Evolutionary conservation across 2,888 invertebrate genomes (phyloP), one percentile per base, ranked within the genome.

Genomic region (Oligia fasciuncula): DNA sequence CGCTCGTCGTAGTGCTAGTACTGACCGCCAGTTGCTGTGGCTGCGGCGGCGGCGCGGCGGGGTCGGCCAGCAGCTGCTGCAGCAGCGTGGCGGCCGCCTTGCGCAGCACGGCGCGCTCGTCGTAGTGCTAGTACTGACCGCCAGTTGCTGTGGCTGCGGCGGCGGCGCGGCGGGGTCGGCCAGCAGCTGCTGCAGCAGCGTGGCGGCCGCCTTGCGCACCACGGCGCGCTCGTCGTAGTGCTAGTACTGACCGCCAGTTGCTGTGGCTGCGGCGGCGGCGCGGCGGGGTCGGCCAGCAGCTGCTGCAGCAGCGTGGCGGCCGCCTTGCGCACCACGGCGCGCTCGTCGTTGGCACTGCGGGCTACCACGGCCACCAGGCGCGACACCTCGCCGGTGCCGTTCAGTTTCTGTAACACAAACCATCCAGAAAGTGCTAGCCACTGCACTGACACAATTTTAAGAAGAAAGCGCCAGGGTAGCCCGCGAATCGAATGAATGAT

Each of bases 141-240:
- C 89, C 4, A 93, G 88, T 78, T 94, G 93, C 2, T 82, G 87
- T 51, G 88, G 57, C 0, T 77, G 62, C 63, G 85, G 89, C 23
- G 86, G 75, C 11, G 83, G 73, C 57, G 62, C 63, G 49, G 62
- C 75, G 70, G 88, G 85, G 43, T 87, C 80, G 65, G 86, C 80
- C 6, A 95, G 90, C 82, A 94, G 86, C 13, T 93, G 93, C 70
- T 93, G 94, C 79, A 95, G 89, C n/a, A 96, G 92, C 46, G 90
- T 72, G n/a, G 93, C 92, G 67, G 94, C 95, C 29, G 94, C 93
- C 77, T 93, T 93, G 2, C 96, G 93, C 85, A 96, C 96, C 9
- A 91, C 93, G 17, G 78, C 70, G 54, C 78, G 73, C 35, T 74
- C 74, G 23, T 46, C 17, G 46, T 57, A 78, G 46, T 60, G n/a